Base-by-base conservation (phyloP, 35 echinoderm and acorn worm species). In the Stichopus chloronotus region DNA sequence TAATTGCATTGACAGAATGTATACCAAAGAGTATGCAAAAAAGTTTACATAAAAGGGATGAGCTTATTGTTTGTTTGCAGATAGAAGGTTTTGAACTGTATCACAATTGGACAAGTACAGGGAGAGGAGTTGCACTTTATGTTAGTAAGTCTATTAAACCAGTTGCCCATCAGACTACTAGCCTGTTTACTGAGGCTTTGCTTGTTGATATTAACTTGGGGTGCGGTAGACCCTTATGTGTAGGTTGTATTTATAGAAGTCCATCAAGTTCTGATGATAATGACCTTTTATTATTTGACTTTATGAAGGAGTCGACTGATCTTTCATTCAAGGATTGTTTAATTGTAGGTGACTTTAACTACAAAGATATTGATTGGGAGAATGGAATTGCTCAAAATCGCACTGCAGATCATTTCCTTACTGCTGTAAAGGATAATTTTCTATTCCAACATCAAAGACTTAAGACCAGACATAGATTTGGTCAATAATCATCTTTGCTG, bases 211-310 rank as follows among this genome's bases (percentile, higher is more conserved):
- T 90, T 12, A 25, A 90, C 14, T 52, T 90, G 8, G 52, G 12
- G 9, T 14, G n/a, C 24, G 68, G 52, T 52, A 90, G 53, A n/a
- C 22, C 57, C 13, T 53, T 76, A 19, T 90, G 63, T 90, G 88
- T 90, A 7, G 63, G 88, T 25, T 90, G 88, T 78, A n/a, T 90
- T 76, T 90, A 90, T 52, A 52, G 88, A 5, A 90, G 88, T 52
- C 88, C 63, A 6, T 90, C 88, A 13, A 90, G 88, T n/a, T 90
- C 88, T 8, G 72, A 90, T 5, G 65, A 76, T 4, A 90, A 90
- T 21, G 52, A 90, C 17, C 74, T 10, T 90, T 65, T 76, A 13
- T 57, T 87, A 59, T 5, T 3, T 6, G n/a, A 87, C 7, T 87
- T 71, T 25, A 90, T 90, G n/a, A 24, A 72, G 87, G 60, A 72